phyloP scores from a whole-genome alignment of 1,140 invertebrate genomes.

The Panulirus ornatus region DNA sequence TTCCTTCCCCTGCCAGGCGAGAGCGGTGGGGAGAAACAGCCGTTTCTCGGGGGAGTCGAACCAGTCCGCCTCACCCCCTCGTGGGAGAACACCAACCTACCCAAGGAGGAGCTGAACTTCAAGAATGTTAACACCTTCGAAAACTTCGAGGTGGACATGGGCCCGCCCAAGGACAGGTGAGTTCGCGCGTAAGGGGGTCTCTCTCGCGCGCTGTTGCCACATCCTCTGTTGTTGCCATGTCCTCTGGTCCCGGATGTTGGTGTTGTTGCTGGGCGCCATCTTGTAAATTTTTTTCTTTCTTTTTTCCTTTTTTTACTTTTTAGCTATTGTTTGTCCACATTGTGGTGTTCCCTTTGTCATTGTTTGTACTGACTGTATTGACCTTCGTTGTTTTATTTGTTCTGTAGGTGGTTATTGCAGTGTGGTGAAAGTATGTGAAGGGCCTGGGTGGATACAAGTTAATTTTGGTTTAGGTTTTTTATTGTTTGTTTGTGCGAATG shows the following conservation, averaged over 20 bases:
- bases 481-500: no score
- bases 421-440: no score
- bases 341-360: not conserved
- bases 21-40: conserved; percentile 72
- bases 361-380: not conserved
- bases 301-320: not conserved
- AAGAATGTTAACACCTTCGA: conserved; percentile 74
- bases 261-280: no score
- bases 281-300: no score
- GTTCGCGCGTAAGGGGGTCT: not conserved
- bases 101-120: conserved; percentile 91
- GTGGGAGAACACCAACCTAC: conserved; percentile 90
- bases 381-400: no score
- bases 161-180: conserved; percentile 76
- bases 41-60: conserved; percentile 78
- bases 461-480: no score
- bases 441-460: no score
- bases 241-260: no score
- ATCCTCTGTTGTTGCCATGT: no score
- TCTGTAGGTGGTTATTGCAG: no score
- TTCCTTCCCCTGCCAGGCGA: not conserved
- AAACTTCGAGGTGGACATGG: conserved; percentile 70
- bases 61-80: conserved; percentile 90
- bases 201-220: no score
- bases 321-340: not conserved